phyloP scores from a whole-genome alignment of 2,113 vertebrate species.

The Delphinapterus leucas region DNA sequence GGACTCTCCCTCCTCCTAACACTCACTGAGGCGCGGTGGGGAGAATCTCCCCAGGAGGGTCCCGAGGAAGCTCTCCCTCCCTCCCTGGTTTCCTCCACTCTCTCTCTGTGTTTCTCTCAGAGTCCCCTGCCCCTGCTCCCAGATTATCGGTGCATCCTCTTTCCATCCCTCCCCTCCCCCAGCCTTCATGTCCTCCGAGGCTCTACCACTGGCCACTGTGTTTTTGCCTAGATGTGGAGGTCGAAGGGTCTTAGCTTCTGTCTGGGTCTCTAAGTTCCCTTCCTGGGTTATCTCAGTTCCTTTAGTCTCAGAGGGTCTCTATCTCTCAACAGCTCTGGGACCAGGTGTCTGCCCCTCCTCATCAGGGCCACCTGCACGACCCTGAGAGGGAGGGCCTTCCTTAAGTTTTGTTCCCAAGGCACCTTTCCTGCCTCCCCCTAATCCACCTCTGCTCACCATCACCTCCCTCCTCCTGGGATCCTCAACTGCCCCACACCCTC shows the following conservation, averaged over 20 bases:
- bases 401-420: neutral
- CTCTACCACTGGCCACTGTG: neutral
- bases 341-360: neutral
- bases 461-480: neutral
- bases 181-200: neutral
- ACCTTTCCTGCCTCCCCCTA: neutral
- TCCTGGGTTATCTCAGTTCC: neutral
- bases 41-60: neutral
- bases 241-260: neutral
- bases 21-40: neutral
- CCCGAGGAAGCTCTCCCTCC: neutral
- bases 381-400: neutral
- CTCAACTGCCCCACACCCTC: neutral
- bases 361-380: neutral
- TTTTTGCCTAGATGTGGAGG: neutral
- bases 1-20: too few relatives aligned
- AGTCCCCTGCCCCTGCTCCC: neutral
- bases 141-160: neutral
- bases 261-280: neutral
- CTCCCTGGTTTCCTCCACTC: neutral
- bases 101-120: neutral
- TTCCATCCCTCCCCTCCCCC: neutral
- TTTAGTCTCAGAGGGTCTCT: neutral
- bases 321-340: neutral
- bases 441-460: neutral